Percentiles rank a stretch among this genome's conserved stretches.
Evolutionary conservation across 2,888 invertebrate species (phyloP).

Genomic region (Julus scandinavius): DNA sequence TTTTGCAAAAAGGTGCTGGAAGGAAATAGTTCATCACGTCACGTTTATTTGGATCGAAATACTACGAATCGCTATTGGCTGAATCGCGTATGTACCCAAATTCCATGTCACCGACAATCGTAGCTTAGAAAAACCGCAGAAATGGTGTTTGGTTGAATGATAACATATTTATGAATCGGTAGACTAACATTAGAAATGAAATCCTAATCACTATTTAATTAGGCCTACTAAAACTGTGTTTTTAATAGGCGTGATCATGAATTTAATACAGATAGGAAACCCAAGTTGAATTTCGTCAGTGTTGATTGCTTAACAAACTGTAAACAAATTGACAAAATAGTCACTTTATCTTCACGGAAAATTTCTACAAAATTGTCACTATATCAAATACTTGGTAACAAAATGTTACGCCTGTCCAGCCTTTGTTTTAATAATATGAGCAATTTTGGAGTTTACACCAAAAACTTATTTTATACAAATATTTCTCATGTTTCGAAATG

Average conservation of each 20-base stretch:
- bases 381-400: not conserved
- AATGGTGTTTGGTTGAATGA: constrained; percentile 29
- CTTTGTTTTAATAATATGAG: too few species aligned
- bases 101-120: not conserved
- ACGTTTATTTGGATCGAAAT: constrained; percentile 52
- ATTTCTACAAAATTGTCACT: not conserved
- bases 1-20: constrained; percentile 53
- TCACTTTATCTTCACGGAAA: not conserved
- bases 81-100: constrained; percentile 55
- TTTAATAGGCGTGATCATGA: not conserved
- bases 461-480: not conserved
- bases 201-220: not conserved
- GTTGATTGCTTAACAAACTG: not conserved
- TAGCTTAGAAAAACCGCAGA: not conserved
- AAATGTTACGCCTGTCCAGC: not conserved
- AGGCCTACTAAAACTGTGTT: constrained; percentile 23
- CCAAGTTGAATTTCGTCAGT: too few species aligned
- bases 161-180: not conserved
- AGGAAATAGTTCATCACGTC: constrained; percentile 34
- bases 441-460: too few species aligned
- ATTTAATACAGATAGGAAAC: not conserved
- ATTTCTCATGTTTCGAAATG: not conserved
- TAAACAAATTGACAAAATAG: not conserved
- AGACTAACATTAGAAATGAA: not conserved
- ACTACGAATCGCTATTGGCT: constrained; percentile 55